These are phyloP conservation scores for Elephas maximus DNA, from an alignment of 2,113 vertebrate genomes.

Conservation along the genomic window DNA sequence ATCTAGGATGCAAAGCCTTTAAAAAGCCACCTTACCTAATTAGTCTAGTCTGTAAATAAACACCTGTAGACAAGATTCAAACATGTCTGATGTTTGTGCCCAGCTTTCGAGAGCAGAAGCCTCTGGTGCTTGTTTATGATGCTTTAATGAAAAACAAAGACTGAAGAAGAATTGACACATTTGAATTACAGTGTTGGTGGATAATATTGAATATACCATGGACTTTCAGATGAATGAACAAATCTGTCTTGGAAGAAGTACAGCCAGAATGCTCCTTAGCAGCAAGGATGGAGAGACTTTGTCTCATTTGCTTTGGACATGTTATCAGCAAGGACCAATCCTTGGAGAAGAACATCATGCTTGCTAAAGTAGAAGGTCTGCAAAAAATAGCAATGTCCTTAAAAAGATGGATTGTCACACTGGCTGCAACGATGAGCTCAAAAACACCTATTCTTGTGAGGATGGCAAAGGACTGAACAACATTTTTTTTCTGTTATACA, in stretches of 20 bases:
- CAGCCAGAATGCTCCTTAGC: neutral
- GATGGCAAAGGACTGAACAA: too few species aligned
- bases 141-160: neutral
- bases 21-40: constrained; percentile 38
- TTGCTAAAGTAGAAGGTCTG: neutral
- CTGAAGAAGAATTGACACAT: neutral
- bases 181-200: neutral
- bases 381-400: neutral
- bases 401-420: neutral
- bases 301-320: neutral
- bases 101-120: neutral
- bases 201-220: neutral
- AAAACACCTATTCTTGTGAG: too few species aligned
- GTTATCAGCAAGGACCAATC: neutral
- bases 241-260: neutral
- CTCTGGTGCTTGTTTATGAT: neutral
- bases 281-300: neutral
- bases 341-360: neutral
- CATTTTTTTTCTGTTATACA: neutral
- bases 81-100: neutral
- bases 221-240: neutral
- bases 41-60: neutral
- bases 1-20: neutral
- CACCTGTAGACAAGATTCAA: neutral
- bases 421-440: neutral